Conservation (phyloP, 2,888 invertebrate genomes). For the Monochamus alternatus region DNA sequence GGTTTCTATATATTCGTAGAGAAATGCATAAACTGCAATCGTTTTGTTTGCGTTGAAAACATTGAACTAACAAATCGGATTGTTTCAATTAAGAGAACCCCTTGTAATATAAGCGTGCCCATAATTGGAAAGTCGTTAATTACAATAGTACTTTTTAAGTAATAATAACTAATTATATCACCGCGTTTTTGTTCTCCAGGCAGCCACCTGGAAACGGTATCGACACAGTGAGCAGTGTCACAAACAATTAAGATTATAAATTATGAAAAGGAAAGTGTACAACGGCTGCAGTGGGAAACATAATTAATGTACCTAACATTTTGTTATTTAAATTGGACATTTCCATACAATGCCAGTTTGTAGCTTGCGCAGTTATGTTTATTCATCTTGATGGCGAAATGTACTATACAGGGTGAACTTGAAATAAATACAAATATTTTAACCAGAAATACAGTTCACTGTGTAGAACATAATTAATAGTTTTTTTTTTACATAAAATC, state of each 20-base stretch:
- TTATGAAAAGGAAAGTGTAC: conserved; percentile 11
- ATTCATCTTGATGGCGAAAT: conserved; percentile 1
- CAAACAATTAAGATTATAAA: not conserved
- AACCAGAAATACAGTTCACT: too few relatives aligned
- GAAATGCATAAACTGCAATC: too few relatives aligned
- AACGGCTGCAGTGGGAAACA: not conserved
- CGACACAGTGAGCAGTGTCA: not conserved
- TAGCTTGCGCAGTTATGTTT: not conserved
- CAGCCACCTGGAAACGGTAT: not conserved
- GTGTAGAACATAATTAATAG: too few relatives aligned
- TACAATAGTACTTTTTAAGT: not conserved
- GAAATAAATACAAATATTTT: too few relatives aligned
- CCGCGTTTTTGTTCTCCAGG: not conserved
- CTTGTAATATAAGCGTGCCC: not conserved
- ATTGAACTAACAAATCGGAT: too few relatives aligned
- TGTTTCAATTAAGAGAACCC: not conserved
- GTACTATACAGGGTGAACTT: too few relatives aligned
- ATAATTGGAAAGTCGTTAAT: not conserved
- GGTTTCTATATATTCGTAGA: too few relatives aligned
- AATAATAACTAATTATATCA: conserved; percentile 1
- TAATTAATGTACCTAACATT: conserved; percentile 6
- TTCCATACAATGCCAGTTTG: conserved; percentile 8
- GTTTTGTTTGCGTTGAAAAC: too few relatives aligned
- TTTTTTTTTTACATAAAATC: too few relatives aligned
- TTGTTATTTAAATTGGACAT: conserved; percentile 10